Evolutionary conservation across 2,888 invertebrate genomes (phyloP).

Genomic region (Carpatolechia fugitivella): DNA sequence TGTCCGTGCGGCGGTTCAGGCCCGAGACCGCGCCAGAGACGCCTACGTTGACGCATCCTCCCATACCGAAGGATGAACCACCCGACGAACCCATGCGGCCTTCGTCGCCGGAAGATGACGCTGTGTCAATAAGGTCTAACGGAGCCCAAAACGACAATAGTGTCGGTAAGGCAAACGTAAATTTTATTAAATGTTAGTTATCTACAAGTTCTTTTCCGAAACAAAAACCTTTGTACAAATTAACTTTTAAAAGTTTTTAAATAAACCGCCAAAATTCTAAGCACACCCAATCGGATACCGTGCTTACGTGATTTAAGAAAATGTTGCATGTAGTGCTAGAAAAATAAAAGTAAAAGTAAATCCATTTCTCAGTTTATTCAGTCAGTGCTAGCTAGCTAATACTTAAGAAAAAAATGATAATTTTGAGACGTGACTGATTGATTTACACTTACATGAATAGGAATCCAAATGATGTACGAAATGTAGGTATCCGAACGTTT

Average conservation of each 20-base stretch:
- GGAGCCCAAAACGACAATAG: conserved; percentile 74
- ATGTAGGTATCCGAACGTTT: background rate
- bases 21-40: conserved; percentile 58
- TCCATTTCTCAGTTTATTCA: too few species aligned
- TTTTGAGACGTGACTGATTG: too few species aligned
- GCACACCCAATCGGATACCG: background rate
- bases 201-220: background rate
- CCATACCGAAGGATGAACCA: conserved; percentile 76
- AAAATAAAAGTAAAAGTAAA: too few species aligned
- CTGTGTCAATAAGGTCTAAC: conserved; percentile 76
- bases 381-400: too few species aligned
- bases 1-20: conserved; percentile 72
- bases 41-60: conserved; percentile 65
- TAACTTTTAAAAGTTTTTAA: background rate
- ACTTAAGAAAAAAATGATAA: too few species aligned
- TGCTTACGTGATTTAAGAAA: background rate
- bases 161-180: conserved; percentile 58
- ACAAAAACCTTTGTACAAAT: background rate
- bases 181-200: background rate
- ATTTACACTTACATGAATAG: too few species aligned
- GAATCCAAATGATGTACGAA: too few species aligned
- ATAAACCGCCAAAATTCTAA: background rate
- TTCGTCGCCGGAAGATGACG: conserved; percentile 80
- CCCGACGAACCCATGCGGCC: conserved; percentile 75
- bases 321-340: too few species aligned